phyloP scores from a whole-genome alignment of 1,140 invertebrate species.

The Bombus vancouverensis region DNA sequence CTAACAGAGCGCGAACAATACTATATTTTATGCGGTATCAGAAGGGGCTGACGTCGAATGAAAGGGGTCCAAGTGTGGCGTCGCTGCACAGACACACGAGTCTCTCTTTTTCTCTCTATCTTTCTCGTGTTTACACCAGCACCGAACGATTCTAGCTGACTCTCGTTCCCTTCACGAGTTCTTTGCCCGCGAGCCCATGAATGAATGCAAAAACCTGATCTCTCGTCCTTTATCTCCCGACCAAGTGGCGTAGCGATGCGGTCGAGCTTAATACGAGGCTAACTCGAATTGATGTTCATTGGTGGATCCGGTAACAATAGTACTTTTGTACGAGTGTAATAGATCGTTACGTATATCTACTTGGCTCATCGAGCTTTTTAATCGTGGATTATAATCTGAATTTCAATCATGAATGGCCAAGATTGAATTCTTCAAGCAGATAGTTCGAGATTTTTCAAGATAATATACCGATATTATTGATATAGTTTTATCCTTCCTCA shows the following conservation, averaged over 20 bases:
- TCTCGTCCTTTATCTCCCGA: slow-evolving; percentile 59
- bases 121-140: slow-evolving; percentile 1
- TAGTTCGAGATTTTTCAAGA: neutral
- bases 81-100: slow-evolving; percentile 48
- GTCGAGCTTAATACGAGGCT: slow-evolving; percentile 53
- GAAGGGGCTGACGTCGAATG: slow-evolving; percentile 68
- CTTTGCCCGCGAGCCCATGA: slow-evolving; percentile 17
- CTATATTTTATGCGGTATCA: slow-evolving; percentile 79
- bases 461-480: no score
- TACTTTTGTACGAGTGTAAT: neutral
- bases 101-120: slow-evolving; percentile 25
- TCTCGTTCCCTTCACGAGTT: slow-evolving; percentile 19
- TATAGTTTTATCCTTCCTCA: no score
- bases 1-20: slow-evolving; percentile 79
- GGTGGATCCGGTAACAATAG: neutral
- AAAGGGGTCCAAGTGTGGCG: slow-evolving; percentile 69
- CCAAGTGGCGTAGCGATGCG: slow-evolving; percentile 27
- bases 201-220: slow-evolving; percentile 59
- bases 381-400: neutral
- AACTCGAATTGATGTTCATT: slow-evolving; percentile 51
- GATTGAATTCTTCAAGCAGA: neutral
- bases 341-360: neutral
- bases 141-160: slow-evolving; percentile 20
- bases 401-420: neutral
- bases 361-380: neutral